Evolutionary conservation across 2,888 invertebrate species (phyloP).

Genomic region (Spodoptera picta): DNA sequence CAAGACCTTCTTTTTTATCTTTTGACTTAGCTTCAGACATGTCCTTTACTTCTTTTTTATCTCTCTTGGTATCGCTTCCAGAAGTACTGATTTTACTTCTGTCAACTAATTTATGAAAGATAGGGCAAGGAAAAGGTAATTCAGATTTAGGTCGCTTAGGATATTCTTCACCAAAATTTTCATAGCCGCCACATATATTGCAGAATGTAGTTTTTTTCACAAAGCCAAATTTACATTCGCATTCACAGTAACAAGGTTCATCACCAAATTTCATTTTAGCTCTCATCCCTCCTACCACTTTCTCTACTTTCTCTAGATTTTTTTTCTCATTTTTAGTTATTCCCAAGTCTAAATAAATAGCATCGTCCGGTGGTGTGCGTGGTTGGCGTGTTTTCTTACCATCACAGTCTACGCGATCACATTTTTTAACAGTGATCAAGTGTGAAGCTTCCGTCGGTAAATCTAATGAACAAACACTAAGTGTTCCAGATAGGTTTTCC

Average conservation of each 20-base stretch:
- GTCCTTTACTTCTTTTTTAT: constrained; percentile 1
- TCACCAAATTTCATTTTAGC: constrained; percentile 69
- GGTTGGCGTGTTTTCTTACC: constrained; percentile 61
- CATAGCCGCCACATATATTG: constrained; percentile 78
- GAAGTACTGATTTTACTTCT: constrained; percentile 72
- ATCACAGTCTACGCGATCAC: constrained; percentile 68
- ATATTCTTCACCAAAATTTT: constrained; percentile 73
- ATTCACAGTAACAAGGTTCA: constrained; percentile 79
- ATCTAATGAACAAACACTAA: constrained; percentile 66
- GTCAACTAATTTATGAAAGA: constrained; percentile 76
- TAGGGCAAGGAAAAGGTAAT: constrained; percentile 78
- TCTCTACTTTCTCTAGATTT: constrained; percentile 62
- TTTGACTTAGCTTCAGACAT: neutral
- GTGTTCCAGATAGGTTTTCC: constrained; percentile 36
- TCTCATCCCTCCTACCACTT: constrained; percentile 68
- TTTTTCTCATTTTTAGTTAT: constrained; percentile 45
- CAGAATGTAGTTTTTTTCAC: constrained; percentile 80
- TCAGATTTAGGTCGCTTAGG: constrained; percentile 53
- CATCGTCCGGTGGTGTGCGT: constrained; percentile 65
- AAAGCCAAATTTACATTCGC: constrained; percentile 80
- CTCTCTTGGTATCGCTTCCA: constrained; percentile 70
- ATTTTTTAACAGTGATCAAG: constrained; percentile 67
- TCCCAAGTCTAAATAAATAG: constrained; percentile 66
- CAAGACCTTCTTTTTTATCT: constrained; percentile 50
- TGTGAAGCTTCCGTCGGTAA: constrained; percentile 62